Percentiles rank a stretch among this genome's conserved stretches.
These are phyloP conservation scores for Panthera leo DNA, from an alignment of 2,113 vertebrate genomes.

Conservation along the genomic window DNA sequence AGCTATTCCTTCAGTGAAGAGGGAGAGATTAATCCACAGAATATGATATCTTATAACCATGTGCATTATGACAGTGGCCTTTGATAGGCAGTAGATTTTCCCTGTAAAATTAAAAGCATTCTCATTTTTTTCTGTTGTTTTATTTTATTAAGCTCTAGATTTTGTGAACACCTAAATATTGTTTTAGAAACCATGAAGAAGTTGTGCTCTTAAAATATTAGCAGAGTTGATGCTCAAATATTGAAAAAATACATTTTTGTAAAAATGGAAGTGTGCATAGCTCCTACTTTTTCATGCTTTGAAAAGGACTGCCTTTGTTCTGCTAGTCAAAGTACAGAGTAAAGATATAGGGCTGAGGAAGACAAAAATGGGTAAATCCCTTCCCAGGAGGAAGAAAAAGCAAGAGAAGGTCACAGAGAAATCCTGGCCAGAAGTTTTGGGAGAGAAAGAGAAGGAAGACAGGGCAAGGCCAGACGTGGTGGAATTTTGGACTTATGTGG, in stretches of 20 bases:
- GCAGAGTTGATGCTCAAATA: background rate
- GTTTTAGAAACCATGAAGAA: background rate
- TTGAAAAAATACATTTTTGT: too few species aligned
- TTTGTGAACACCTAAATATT: background rate
- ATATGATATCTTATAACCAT: background rate
- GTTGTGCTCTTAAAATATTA: background rate
- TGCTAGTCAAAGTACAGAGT: background rate
- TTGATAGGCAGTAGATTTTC: background rate
- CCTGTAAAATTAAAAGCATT: background rate
- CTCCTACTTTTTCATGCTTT: background rate
- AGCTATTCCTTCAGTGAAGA: background rate
- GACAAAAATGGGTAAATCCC: background rate
- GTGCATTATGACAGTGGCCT: background rate
- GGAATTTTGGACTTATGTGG: background rate
- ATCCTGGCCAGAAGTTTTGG: background rate
- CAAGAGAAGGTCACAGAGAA: background rate
- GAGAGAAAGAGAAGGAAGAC: background rate
- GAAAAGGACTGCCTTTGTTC: background rate
- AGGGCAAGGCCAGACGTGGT: background rate
- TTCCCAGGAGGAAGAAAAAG: background rate
- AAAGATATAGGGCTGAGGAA: background rate
- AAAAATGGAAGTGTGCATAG: background rate
- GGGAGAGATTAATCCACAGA: background rate
- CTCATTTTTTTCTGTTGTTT: background rate
- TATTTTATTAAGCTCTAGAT: background rate